These are phyloP conservation scores for Limnodromus scolopaceus DNA, from an alignment of 2,797 vertebrate genomes.

Conservation along the genomic window DNA sequence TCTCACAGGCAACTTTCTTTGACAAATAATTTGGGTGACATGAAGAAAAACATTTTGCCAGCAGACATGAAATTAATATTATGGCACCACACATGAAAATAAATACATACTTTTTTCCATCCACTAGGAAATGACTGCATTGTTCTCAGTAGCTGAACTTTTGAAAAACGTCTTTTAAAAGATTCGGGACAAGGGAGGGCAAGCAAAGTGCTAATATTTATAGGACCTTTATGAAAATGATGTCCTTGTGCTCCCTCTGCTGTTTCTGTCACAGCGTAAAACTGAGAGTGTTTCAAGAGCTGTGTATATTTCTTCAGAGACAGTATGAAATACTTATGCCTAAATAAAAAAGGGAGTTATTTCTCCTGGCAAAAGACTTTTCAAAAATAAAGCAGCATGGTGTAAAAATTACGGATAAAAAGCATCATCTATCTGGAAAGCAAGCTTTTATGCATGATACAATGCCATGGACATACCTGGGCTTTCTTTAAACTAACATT, in stretches of 20 bases:
- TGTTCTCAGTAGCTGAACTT: background rate
- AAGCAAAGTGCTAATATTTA: background rate
- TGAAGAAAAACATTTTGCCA: background rate
- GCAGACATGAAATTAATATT: background rate
- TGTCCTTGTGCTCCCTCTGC: slow-evolving; percentile 28
- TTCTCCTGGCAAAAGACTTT: background rate
- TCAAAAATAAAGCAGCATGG: background rate
- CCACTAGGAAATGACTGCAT: background rate
- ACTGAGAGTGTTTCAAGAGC: background rate
- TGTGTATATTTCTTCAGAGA: background rate
- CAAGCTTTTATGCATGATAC: background rate
- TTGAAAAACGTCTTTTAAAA: background rate
- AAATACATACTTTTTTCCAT: background rate
- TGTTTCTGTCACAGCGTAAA: background rate
- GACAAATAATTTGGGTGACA: background rate
- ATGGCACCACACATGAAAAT: background rate
- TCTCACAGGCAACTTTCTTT: background rate
- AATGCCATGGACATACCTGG: background rate
- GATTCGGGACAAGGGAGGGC: too few species aligned
- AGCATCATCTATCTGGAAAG: background rate
- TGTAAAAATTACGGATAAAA: background rate
- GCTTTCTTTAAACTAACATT: background rate
- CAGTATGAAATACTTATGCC: background rate
- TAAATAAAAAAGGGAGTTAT: background rate
- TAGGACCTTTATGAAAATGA: background rate